Percentiles rank a stretch among this genome's conserved stretches.
Conservation (phyloP, 2,888 invertebrate species). For the Deilephila porcellus region DNA sequence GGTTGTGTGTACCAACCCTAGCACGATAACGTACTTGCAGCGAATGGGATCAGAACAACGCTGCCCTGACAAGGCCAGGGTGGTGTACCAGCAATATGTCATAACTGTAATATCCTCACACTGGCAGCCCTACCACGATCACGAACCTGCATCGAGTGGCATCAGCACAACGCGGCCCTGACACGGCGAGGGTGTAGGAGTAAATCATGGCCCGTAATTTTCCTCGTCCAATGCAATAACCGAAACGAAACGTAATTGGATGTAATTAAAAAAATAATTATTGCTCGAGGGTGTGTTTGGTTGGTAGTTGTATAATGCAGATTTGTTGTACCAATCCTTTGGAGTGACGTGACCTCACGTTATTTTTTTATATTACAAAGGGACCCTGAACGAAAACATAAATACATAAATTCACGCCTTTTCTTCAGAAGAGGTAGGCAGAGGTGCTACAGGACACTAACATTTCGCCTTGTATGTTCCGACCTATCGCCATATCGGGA, state of each 20-base stretch:
- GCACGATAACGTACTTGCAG: not conserved
- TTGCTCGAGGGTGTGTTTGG: not conserved
- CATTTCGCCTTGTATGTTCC: too few species aligned
- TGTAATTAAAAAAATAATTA: conserved; percentile 22
- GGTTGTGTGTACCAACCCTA: not conserved
- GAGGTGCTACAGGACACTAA: too few species aligned
- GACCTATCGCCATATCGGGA: too few species aligned
- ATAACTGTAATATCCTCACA: too few species aligned
- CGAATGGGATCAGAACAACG: not conserved
- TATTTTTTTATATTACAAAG: too few species aligned
- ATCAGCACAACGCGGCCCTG: conserved; percentile 26
- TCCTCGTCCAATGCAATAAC: not conserved
- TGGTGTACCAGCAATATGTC: not conserved
- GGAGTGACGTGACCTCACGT: too few species aligned
- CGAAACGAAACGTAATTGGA: not conserved
- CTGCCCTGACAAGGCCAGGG: conserved; percentile 29
- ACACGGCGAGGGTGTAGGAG: conserved; percentile 31
- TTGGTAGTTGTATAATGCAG: not conserved
- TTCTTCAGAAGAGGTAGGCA: too few species aligned
- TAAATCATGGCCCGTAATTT: conserved; percentile 11
- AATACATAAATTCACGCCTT: too few species aligned
- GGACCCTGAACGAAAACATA: too few species aligned
- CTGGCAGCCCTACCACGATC: too few species aligned
- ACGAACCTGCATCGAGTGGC: not conserved
- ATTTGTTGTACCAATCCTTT: too few species aligned